Conservation (phyloP, 1,140 invertebrate species). For the Bombus picipes region DNA sequence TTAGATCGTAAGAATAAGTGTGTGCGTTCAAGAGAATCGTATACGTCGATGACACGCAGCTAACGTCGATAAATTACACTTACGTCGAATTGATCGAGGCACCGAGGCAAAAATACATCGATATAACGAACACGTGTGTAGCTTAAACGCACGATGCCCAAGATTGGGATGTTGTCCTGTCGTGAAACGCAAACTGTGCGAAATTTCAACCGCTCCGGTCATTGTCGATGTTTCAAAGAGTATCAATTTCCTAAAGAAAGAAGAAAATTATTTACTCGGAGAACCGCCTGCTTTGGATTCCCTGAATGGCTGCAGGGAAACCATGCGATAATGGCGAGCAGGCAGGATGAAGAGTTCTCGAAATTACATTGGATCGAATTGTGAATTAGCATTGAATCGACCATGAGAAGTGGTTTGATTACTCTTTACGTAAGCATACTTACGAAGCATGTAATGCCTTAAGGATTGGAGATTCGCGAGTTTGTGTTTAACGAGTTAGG, state of each 20-base stretch:
- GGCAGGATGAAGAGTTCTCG: constrained; percentile 75
- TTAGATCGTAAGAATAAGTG: constrained; percentile 53
- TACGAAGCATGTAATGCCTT: neutral
- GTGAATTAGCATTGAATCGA: neutral
- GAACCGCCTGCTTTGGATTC: constrained; percentile 79
- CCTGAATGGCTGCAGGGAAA: constrained; percentile 83
- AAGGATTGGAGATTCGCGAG: neutral
- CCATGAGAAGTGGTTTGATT: too few species aligned
- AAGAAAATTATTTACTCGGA: constrained; percentile 4
- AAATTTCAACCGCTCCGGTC: neutral
- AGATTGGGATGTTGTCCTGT: neutral
- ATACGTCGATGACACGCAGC: neutral
- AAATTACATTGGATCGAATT: neutral
- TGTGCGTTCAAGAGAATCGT: constrained; percentile 32
- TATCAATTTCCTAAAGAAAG: neutral
- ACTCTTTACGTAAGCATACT: neutral
- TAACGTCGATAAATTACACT: neutral
- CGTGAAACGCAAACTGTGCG: neutral
- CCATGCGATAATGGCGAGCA: constrained; percentile 69
- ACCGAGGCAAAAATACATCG: constrained; percentile 16
- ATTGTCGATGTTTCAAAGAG: neutral
- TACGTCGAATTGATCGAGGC: constrained; percentile 3
- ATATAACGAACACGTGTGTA: neutral
- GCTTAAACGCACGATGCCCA: neutral
- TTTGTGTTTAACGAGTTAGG: neutral